phyloP scores from a whole-genome alignment of 1,140 invertebrate genomes.

The Achroia grisella region DNA sequence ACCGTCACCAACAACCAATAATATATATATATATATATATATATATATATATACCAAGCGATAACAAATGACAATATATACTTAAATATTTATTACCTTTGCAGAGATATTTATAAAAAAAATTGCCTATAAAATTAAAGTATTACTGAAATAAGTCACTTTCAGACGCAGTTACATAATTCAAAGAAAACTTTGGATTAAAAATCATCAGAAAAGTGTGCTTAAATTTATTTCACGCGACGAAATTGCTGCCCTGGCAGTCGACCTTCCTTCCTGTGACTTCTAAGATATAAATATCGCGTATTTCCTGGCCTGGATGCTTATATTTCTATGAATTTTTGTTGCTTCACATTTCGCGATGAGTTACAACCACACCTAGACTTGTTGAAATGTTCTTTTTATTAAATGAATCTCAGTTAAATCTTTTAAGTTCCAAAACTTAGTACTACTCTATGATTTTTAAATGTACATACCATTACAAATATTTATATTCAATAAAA shows the following conservation, averaged over 20 bases:
- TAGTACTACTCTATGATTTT: too few relatives aligned
- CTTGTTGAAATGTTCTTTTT: constrained; percentile 24
- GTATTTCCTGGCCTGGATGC: constrained; percentile 45
- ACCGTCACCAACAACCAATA: too few relatives aligned
- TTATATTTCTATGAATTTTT: constrained; percentile 52
- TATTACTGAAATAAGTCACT: too few relatives aligned
- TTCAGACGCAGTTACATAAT: constrained; percentile 31
- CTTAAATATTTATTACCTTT: too few relatives aligned
- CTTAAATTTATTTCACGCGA: constrained; percentile 54
- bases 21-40: too few relatives aligned
- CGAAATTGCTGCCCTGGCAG: constrained; percentile 41
- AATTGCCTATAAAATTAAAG: too few relatives aligned
- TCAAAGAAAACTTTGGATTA: constrained; percentile 55
- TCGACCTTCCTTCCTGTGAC: constrained; percentile 50
- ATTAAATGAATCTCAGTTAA: constrained; percentile 3
- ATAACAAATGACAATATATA: too few relatives aligned
- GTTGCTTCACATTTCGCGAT: constrained; percentile 60
- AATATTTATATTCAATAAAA: too few relatives aligned
- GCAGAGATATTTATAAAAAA: too few relatives aligned
- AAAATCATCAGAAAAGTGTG: constrained; percentile 40
- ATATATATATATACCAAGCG: too few relatives aligned
- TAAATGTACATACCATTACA: too few relatives aligned
- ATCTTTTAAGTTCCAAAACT: neutral
- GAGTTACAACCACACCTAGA: constrained; percentile 21
- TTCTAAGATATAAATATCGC: constrained; percentile 49